Conservation (phyloP, 2,113 vertebrate genomes). For the Macquaria australasica region DNA sequence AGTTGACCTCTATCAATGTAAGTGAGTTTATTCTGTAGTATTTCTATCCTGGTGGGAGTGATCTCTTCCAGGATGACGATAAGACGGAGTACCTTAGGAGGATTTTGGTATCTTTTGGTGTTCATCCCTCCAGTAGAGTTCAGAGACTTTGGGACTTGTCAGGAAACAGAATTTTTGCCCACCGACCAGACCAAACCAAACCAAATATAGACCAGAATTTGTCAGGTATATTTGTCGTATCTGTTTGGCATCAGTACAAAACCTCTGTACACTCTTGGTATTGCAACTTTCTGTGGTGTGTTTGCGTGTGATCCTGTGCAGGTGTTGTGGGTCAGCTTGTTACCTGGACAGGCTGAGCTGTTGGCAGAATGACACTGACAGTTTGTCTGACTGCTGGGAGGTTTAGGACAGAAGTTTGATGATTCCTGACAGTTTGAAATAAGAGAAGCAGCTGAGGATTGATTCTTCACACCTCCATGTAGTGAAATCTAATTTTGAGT, state of each 20-base stretch:
- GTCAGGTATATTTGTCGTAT: too few species aligned
- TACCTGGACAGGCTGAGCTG: neutral
- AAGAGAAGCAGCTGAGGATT: slow-evolving; percentile 5
- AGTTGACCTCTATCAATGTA: too few species aligned
- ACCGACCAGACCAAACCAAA: too few species aligned
- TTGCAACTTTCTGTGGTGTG: neutral
- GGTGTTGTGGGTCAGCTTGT: neutral
- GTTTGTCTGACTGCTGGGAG: neutral
- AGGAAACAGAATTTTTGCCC: too few species aligned
- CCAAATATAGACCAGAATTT: too few species aligned
- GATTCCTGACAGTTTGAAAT: slow-evolving; percentile 1
- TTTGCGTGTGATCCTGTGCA: neutral
- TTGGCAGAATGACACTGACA: neutral
- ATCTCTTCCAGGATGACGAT: neutral
- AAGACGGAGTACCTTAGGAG: too few species aligned
- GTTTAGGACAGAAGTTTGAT: neutral
- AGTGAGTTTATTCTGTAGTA: neutral
- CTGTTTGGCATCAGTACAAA: neutral
- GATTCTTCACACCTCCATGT: neutral
- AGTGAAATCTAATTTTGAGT: slow-evolving; percentile 31
- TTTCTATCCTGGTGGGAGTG: neutral
- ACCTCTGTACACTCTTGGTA: neutral
- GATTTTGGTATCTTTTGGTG: too few species aligned
- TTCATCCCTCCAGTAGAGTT: too few species aligned
- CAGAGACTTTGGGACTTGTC: too few species aligned